Base-by-base conservation (phyloP, 2,888 invertebrate species). In the Caenorhabditis zanzibari region DNA sequence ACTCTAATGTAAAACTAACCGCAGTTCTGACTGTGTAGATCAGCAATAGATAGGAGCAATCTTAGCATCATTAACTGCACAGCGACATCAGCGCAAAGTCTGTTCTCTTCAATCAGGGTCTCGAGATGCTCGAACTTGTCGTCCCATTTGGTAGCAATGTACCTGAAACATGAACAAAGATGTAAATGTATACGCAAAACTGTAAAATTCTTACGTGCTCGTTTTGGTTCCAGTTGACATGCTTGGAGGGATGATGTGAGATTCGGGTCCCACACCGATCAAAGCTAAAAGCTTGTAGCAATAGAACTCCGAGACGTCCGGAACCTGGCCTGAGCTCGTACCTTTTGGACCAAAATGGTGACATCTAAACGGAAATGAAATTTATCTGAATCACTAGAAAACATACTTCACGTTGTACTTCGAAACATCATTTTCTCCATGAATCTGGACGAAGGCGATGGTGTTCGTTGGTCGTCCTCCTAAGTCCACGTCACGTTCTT, bases 391-490 rank as follows among this genome's bases (percentile, higher is more conserved):
- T 75, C 61, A 81, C 63, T 63, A 41, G 69, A 71, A 81, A 81
- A 71, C 81, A 64, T 75, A 81, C 81, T 75, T 81, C 12, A 81
- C 47, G 71, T 81, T 58, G 64, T 52, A 81, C 58, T 71, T 71
- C 3, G 75, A 38, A 58, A 75, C 49, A 0, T 35, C 54, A 58
- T 69, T 68, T 71, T 81, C 71, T 54, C 81, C 81, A 66, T 81
- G 75, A 54, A 81, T 75, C 52, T 41, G 54, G 1, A 81, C 75
- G 58, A 71, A 81, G 22, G 81, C 81, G 19, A 75, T 32, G 44
- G 71, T 75, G 56, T 56, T 69, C 22, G 63, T 71, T 47, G 71
- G 24, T 19, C 49, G 49, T 56, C 75, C 69, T 71, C 56, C 74
- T n/a, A 71, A 71, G 1, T 68, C 74, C 41, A n/a, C 49, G 41